Evolutionary conservation across 35 echinoderm and acorn worm genomes (phyloP).

Genomic region (Stichopus chloronotus): DNA sequence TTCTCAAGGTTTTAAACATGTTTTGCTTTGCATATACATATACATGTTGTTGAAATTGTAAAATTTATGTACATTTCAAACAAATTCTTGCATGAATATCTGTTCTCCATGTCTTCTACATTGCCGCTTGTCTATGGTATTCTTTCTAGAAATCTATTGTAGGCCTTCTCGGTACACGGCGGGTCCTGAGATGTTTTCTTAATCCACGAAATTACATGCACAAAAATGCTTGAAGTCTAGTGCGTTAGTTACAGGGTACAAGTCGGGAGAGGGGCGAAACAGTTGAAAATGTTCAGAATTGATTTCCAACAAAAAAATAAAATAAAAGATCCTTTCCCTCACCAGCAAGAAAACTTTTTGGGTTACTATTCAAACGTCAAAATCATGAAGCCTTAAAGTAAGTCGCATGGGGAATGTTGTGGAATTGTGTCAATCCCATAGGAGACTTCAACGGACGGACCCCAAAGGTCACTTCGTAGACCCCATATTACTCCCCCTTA

Average conservation of each 20-base stretch:
- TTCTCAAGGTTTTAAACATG: constrained; percentile 1
- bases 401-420: no score
- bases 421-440: no score
- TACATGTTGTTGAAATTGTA: neutral
- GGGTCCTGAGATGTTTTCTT: constrained; percentile 8
- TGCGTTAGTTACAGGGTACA: neutral
- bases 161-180: neutral
- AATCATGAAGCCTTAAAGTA: no score
- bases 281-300: no score
- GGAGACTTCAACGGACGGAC: no score
- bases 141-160: neutral
- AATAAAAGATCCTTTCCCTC: no score
- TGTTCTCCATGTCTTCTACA: neutral
- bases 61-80: neutral
- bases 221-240: neutral
- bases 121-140: neutral
- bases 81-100: neutral
- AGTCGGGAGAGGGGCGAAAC: neutral
- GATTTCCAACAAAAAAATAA: no score
- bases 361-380: no score
- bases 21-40: constrained; percentile 7
- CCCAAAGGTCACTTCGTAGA: no score
- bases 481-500: no score
- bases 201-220: neutral
- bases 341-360: no score